phyloP scores from a whole-genome alignment of 2,888 invertebrate genomes.

The Habroteleia sp. region DNA sequence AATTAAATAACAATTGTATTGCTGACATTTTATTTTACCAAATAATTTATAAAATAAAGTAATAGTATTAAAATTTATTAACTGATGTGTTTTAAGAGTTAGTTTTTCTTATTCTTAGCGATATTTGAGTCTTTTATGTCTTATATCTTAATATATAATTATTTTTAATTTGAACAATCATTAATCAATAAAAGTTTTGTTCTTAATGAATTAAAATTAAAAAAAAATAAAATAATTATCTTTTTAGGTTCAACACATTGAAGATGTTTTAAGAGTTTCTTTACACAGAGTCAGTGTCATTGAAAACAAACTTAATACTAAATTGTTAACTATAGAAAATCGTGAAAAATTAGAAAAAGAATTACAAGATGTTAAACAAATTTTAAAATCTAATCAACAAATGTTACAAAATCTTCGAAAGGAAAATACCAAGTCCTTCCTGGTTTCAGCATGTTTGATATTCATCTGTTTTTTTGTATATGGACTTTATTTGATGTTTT shows the following conservation, averaged over 20 bases:
- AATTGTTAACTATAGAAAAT: constrained; percentile 70
- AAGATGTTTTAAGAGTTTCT: constrained; percentile 72
- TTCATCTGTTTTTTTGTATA: constrained; percentile 67
- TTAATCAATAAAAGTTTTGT: too few species aligned
- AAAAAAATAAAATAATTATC: background rate
- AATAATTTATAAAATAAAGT: constrained; percentile 11
- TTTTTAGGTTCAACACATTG: constrained; percentile 73
- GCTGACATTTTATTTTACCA: constrained; percentile 4
- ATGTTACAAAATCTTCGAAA: constrained; percentile 69
- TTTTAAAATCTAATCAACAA: constrained; percentile 72
- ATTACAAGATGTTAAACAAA: constrained; percentile 71
- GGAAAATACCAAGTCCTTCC: constrained; percentile 74
- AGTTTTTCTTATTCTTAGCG: too few species aligned
- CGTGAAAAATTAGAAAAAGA: constrained; percentile 74
- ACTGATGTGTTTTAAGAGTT: too few species aligned
- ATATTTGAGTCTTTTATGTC: too few species aligned
- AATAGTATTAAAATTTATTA: background rate
- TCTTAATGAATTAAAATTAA: too few species aligned
- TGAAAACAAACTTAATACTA: constrained; percentile 71
- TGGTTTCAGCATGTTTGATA: constrained; percentile 72
- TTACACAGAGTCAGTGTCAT: constrained; percentile 71
- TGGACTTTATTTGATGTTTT: constrained; percentile 62
- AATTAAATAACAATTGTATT: constrained; percentile 25
- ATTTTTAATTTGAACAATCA: too few species aligned
- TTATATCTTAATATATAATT: too few species aligned